Percentiles rank a stretch among this genome's conserved stretches.
phyloP scores from a whole-genome alignment of 2,888 invertebrate genomes.

The Zelleria hepariella region DNA sequence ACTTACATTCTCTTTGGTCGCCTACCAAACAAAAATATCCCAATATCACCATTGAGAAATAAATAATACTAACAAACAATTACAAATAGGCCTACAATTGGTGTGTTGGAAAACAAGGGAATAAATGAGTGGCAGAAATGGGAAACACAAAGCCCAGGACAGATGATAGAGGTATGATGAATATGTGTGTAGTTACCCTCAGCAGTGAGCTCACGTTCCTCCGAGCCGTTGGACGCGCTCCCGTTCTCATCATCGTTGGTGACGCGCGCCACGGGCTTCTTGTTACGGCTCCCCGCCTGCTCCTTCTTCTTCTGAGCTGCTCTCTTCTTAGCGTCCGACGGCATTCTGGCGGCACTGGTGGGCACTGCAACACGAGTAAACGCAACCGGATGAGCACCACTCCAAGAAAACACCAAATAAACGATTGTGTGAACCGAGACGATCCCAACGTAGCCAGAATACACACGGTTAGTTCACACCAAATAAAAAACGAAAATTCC shows the following conservation, averaged over 20 bases:
- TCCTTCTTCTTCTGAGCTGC: constrained; percentile 98
- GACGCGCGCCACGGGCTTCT: constrained; percentile 65
- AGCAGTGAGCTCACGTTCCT: constrained; percentile 76
- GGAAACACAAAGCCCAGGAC: too few relatives aligned
- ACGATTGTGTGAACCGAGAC: too few relatives aligned
- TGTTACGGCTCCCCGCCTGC: constrained; percentile 82
- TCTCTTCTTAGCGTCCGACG: constrained; percentile 98
- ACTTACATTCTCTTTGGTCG: too few relatives aligned
- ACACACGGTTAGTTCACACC: not conserved
- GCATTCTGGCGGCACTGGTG: constrained; percentile 74
- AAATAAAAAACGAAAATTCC: not conserved
- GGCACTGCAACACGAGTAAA: not conserved
- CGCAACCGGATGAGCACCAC: not conserved
- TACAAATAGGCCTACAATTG: too few relatives aligned
- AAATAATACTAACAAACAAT: too few relatives aligned
- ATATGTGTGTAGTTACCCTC: constrained; percentile 71
- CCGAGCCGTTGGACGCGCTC: constrained; percentile 46
- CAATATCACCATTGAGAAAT: too few relatives aligned
- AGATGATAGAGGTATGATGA: too few relatives aligned
- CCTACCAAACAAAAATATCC: too few relatives aligned
- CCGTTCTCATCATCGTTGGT: constrained; percentile 71
- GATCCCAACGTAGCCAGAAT: not conserved
- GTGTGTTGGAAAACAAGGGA: too few relatives aligned
- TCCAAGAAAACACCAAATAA: not conserved
- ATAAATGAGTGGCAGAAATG: too few relatives aligned